Base-by-base conservation (phyloP, 2,113 vertebrate genomes). In the Thomomys bottae region DNA sequence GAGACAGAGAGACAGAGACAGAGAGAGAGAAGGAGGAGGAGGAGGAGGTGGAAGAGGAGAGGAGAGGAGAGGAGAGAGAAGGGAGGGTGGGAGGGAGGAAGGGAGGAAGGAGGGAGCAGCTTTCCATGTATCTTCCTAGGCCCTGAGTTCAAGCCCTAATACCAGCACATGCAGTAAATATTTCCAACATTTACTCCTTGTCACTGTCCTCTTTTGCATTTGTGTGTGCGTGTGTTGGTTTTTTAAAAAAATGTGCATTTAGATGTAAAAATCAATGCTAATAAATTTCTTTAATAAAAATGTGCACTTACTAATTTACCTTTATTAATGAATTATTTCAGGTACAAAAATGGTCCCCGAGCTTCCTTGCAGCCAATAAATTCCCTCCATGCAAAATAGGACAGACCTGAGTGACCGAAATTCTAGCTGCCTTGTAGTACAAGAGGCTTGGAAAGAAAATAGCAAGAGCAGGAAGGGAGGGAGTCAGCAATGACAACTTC, bases 351-450 rank as follows among this genome's bases (percentile, higher is more conserved):
- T 17, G 28, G 70, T 76, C 20, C 32, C 42, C 24, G 26, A 71
- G 32, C 3, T 85, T 92, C 21, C 21, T 79, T 75, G 76, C 68
- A 85, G 40, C 36, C 24, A 79, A n/a, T 21, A 88, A 40, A 32
- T n/a, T 61, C 88, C 45, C 0, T 0, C 36, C 2, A 0, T 76
- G 15, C 2, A 28, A 2, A 38, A 0, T 32, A 26, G 45, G 36
- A 30, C 38, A 61, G 42, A 86, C 59, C 57, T 15, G 61, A n/a
- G 21, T 72, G 1, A 7, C 1, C 75, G 82, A 83, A 77, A 80
- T n/a, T 70, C 42, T 77, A 38, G 34, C 57, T 76, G 34, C 45
- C 40, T 80, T 34, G 82, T 70, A 61, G 36, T 23, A 84, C 20
- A 6, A 67, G 68, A 68, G 49, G n/a, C 14, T 24, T 24, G 10